A percentile compares a stretch with the other conserved stretches of the same genome.
These are phyloP conservation scores for Caenorhabditis angaria DNA, from an alignment of 2,888 invertebrate genomes.

Conservation along the genomic window DNA sequence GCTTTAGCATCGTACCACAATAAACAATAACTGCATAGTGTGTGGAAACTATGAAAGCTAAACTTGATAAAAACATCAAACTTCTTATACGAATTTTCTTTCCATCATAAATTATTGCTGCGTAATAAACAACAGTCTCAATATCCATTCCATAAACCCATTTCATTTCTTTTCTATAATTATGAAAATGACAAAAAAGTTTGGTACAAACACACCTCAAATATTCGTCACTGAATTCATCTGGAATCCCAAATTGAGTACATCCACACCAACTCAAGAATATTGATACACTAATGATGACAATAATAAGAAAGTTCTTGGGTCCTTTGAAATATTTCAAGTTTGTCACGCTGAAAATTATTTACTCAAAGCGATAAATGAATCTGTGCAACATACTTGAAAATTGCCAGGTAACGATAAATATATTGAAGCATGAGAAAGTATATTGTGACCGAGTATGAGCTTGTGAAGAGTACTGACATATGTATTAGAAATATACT, in stretches of 20 bases:
- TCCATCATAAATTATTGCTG: background rate
- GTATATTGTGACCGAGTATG: too few relatives aligned
- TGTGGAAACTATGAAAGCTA: background rate
- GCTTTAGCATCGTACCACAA: background rate
- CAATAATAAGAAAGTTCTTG: too few relatives aligned
- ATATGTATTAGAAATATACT: too few relatives aligned
- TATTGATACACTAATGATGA: too few relatives aligned
- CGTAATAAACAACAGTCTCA: background rate
- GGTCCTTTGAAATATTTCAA: too few relatives aligned
- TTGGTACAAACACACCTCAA: background rate
- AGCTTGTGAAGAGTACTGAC: too few relatives aligned
- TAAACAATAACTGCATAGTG: background rate
- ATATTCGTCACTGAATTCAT: background rate
- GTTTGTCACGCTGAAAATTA: too few relatives aligned
- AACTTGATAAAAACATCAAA: background rate
- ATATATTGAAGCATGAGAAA: too few relatives aligned
- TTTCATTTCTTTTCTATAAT: background rate
- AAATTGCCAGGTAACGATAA: too few relatives aligned
- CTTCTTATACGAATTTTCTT: background rate
- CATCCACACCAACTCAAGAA: too few relatives aligned
- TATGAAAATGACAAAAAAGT: background rate
- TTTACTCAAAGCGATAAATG: too few relatives aligned
- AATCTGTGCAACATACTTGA: too few relatives aligned
- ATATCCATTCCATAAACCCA: background rate
- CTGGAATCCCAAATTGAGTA: background rate